Conservation (phyloP, 1,140 invertebrate genomes). For the Amyelois transitella region DNA sequence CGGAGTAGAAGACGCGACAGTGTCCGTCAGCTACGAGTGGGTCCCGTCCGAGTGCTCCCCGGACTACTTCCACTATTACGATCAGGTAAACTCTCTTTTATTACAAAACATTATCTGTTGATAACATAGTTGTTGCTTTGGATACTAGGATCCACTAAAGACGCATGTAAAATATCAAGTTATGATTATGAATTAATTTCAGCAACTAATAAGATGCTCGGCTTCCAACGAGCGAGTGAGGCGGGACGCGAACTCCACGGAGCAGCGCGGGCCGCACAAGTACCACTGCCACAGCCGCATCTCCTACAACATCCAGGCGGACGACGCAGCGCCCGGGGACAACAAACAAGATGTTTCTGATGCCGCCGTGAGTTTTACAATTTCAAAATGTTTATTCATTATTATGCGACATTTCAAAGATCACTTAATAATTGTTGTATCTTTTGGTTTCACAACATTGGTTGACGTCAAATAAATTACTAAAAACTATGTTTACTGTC, state of each 20-base stretch:
- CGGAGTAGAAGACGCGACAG: constrained; percentile 40
- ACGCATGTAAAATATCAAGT: no score
- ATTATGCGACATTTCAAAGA: no score
- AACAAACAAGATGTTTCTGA: neutral
- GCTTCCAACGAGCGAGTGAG: constrained; percentile 27
- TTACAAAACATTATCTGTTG: no score
- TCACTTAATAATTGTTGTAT: no score
- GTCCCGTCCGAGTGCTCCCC: constrained; percentile 46
- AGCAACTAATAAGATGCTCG: constrained; percentile 51
- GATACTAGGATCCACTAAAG: no score
- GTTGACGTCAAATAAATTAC: no score
- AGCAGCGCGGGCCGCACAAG: constrained; percentile 13
- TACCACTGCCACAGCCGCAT: neutral
- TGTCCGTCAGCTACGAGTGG: constrained; percentile 46
- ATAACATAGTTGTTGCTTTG: no score
- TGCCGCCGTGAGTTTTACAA: neutral
- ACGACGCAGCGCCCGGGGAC: neutral
- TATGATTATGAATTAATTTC: no score
- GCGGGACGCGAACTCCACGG: constrained; percentile 21
- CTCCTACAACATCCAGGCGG: neutral
- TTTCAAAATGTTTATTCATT: no score
- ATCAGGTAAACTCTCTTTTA: constrained; percentile 37
- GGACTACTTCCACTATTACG: constrained; percentile 62
- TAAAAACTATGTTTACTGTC: no score
- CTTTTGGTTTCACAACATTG: no score